phyloP scores from a whole-genome alignment of 2,888 invertebrate species.

The Tridacna crocea region DNA sequence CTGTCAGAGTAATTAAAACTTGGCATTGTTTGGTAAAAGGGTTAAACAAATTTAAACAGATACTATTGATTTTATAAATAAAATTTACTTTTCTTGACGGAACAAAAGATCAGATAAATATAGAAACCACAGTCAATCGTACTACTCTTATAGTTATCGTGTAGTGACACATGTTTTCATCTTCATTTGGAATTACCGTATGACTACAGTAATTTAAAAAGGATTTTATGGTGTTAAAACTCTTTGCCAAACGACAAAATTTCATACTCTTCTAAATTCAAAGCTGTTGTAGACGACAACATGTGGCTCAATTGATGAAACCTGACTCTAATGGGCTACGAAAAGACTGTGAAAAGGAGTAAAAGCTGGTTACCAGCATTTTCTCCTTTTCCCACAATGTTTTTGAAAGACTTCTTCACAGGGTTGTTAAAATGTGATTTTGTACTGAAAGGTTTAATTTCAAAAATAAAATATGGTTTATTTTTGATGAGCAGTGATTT shows the following conservation, averaged over 20 bases:
- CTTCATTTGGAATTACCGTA: not conserved
- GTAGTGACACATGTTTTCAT: not conserved
- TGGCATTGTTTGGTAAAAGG: not conserved
- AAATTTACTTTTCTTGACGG: constrained; percentile 10
- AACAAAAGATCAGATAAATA: constrained; percentile 25
- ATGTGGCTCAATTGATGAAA: too few species aligned
- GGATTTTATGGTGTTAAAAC: not conserved
- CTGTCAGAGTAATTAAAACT: not conserved
- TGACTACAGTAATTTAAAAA: not conserved
- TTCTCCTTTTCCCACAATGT: not conserved
- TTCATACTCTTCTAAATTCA: too few species aligned
- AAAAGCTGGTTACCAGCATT: not conserved
- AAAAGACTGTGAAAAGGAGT: not conserved
- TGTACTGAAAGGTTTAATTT: too few species aligned
- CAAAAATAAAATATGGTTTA: too few species aligned
- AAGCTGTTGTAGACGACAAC: too few species aligned
- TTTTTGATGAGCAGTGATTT: too few species aligned
- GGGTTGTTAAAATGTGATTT: too few species aligned
- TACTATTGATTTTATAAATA: constrained; percentile 25
- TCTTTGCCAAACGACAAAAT: too few species aligned
- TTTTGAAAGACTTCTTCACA: too few species aligned
- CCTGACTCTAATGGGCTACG: too few species aligned
- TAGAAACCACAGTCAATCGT: constrained; percentile 10
- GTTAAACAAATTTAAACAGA: constrained; percentile 27
- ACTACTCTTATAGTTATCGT: not conserved